Evolutionary conservation across 2,113 vertebrate genomes (phyloP).

Genomic region (Sminthopsis crassicaudata): DNA sequence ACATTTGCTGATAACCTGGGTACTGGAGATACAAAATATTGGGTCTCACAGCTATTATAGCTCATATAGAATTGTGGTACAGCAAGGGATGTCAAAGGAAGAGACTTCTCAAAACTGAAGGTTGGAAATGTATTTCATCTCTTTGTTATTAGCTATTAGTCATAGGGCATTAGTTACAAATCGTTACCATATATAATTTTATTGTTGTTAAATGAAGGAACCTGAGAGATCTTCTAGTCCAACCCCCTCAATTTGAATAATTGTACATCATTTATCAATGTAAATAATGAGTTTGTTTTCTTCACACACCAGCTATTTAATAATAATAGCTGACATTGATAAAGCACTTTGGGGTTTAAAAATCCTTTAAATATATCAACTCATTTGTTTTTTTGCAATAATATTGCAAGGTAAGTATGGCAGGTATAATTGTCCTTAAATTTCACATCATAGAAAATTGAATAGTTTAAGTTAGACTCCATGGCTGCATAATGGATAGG

Average conservation of each 20-base stretch:
- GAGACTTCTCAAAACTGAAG: neutral
- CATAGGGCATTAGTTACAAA: neutral
- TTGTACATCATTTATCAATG: neutral
- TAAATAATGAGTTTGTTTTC: neutral
- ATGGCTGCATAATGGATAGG: neutral
- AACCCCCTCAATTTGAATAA: neutral
- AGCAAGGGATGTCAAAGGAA: neutral
- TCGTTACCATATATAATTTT: neutral
- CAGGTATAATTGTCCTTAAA: neutral
- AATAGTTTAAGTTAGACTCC: neutral
- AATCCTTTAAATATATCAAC: neutral
- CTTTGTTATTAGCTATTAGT: conserved; percentile 1
- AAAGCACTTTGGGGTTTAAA: neutral
- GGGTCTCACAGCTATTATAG: neutral
- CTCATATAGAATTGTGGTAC: neutral
- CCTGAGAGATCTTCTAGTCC: neutral
- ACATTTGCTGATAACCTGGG: neutral
- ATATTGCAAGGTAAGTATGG: neutral
- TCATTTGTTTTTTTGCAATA: neutral
- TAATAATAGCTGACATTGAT: neutral
- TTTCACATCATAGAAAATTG: neutral
- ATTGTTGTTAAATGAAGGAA: neutral
- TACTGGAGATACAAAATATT: neutral
- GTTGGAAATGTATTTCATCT: neutral
- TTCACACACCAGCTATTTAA: neutral